These are phyloP conservation scores for Meandrina meandrites DNA, from an alignment of 92 coral and sea anemone species.

Conservation along the genomic window DNA sequence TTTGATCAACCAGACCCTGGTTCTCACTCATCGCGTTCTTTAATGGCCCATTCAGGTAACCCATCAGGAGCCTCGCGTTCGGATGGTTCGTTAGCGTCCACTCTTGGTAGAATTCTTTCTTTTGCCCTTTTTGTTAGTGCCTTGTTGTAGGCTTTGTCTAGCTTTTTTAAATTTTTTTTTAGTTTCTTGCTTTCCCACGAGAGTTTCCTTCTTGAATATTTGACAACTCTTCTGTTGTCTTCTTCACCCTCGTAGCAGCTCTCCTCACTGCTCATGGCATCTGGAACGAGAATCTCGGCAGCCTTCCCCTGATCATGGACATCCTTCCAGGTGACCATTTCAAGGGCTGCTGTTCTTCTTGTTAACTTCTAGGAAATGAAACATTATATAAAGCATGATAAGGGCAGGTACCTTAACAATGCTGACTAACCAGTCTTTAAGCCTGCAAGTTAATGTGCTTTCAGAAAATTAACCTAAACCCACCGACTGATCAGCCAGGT, in stretches of 20 bases:
- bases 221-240: background rate
- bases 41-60: background rate
- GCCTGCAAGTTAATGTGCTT: background rate
- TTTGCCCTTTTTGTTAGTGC: constrained; percentile 35
- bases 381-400: constrained; percentile 10
- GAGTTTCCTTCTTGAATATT: constrained; percentile 8
- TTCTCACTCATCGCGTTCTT: too few species aligned
- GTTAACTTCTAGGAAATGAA: constrained; percentile 17
- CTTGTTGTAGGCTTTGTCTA: constrained; percentile 20
- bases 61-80: constrained; percentile 35
- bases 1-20: too few species aligned
- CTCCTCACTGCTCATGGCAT: constrained; percentile 46
- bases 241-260: constrained; percentile 34
- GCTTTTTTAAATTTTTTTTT: constrained; percentile 20
- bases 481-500: too few species aligned
- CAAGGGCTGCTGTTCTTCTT: constrained; percentile 42
- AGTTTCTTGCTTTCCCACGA: constrained; percentile 34
- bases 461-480: too few species aligned
- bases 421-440: background rate
- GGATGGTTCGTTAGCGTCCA: constrained; percentile 18
- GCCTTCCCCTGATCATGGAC: constrained; percentile 23
- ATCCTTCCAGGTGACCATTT: constrained; percentile 30
- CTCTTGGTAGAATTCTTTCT: constrained; percentile 37
- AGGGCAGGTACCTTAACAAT: background rate
- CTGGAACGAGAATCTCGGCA: constrained; percentile 29